These are phyloP conservation scores for Psix sp. DNA, from an alignment of 1,140 invertebrate genomes.

Conservation along the genomic window DNA sequence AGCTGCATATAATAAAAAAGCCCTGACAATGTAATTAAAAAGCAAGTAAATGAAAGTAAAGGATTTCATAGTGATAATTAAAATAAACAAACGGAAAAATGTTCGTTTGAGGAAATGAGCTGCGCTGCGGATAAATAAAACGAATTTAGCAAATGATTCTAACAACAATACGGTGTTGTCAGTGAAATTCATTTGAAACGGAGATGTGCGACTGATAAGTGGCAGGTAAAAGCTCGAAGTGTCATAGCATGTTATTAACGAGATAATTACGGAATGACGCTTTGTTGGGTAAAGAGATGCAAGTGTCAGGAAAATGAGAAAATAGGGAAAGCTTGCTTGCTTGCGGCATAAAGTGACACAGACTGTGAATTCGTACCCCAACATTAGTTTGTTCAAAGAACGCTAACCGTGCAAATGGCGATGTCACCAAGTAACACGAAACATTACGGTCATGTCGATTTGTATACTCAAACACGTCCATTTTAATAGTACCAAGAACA, in stretches of 20 bases:
- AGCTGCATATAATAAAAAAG: no score
- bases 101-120: neutral
- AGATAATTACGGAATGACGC: slow-evolving; percentile 62
- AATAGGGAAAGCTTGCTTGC: slow-evolving; percentile 33
- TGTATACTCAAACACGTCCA: slow-evolving; percentile 56
- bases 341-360: slow-evolving; percentile 26
- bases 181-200: slow-evolving; percentile 21
- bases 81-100: no score
- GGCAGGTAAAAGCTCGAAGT: slow-evolving; percentile 49
- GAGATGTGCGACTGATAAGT: slow-evolving; percentile 43
- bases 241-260: slow-evolving; percentile 59
- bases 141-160: slow-evolving; percentile 16
- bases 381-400: slow-evolving; percentile 37
- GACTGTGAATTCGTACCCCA: slow-evolving; percentile 17
- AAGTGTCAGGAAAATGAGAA: slow-evolving; percentile 36
- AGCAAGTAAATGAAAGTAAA: no score
- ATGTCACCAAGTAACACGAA: slow-evolving; percentile 68
- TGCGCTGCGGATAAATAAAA: slow-evolving; percentile 4
- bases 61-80: no score
- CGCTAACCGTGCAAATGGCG: slow-evolving; percentile 54
- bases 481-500: no score
- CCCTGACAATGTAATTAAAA: no score
- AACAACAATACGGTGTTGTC: slow-evolving; percentile 17
- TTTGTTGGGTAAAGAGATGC: slow-evolving; percentile 67
- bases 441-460: slow-evolving; percentile 58